Evolutionary conservation across 2,797 vertebrate genomes (phyloP).

Genomic region (Champsocephalus esox): DNA sequence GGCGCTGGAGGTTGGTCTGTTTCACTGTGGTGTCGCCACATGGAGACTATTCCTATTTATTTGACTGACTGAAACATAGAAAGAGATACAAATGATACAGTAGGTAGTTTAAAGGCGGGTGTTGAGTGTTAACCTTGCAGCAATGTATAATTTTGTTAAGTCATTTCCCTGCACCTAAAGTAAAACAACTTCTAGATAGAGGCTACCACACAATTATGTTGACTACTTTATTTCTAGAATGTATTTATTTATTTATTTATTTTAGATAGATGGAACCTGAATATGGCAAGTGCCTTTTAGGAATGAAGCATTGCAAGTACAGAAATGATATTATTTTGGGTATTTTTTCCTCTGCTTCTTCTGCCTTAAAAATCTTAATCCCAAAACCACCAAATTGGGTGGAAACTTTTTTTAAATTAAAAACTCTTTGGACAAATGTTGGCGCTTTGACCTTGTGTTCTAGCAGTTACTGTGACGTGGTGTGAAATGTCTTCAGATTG

Average conservation of each 20-base stretch:
- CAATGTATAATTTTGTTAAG: conserved; percentile 32
- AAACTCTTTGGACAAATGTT: not conserved
- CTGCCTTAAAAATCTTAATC: conserved; percentile 59
- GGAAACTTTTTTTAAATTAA: not conserved
- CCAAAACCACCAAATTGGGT: not conserved
- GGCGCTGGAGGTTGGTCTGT: conserved; percentile 36
- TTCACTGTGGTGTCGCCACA: conserved; percentile 45
- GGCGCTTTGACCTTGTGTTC: not conserved
- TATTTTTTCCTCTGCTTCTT: conserved; percentile 38
- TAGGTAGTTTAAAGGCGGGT: conserved; percentile 24
- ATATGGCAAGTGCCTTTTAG: conserved; percentile 87
- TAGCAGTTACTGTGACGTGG: not conserved
- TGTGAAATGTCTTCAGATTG: conserved; percentile 7
- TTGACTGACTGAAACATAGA: conserved; percentile 38
- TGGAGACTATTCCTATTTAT: conserved; percentile 41
- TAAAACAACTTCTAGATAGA: conserved; percentile 33
- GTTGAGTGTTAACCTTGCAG: conserved; percentile 71
- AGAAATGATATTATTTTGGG: conserved; percentile 35
- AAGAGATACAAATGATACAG: conserved; percentile 9
- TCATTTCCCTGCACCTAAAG: conserved; percentile 10
- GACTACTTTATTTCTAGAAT: conserved; percentile 36
- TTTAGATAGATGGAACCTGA: conserved; percentile 66
- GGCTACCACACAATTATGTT: conserved; percentile 58
- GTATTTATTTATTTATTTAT: conserved; percentile 72
- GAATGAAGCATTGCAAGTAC: conserved; percentile 57